Evolutionary conservation across 2,888 invertebrate species (phyloP).

Genomic region (Odontocolon sp.): DNA sequence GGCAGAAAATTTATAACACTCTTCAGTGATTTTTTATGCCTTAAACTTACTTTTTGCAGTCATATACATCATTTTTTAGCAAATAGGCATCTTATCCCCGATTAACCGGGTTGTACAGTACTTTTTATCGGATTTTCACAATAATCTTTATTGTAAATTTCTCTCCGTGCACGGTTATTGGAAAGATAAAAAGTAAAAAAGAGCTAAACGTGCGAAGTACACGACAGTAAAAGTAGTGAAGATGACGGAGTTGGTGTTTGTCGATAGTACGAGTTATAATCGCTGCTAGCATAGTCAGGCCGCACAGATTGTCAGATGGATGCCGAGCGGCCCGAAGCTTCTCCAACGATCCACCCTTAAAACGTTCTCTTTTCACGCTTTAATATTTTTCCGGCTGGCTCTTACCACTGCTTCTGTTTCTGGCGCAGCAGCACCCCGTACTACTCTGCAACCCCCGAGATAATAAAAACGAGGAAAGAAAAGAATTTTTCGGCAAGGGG

Average conservation of each 20-base stretch:
- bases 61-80: too few relatives aligned
- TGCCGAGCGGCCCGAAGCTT: slow-evolving; percentile 33
- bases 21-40: too few relatives aligned
- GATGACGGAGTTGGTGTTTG: too few relatives aligned
- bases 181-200: neutral
- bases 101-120: too few relatives aligned
- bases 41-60: too few relatives aligned
- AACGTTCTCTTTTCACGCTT: slow-evolving; percentile 55
- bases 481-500: slow-evolving; percentile 19
- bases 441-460: slow-evolving; percentile 34
- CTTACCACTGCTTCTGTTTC: slow-evolving; percentile 7
- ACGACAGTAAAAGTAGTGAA: neutral
- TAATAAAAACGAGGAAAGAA: slow-evolving; percentile 48
- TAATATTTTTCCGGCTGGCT: slow-evolving; percentile 56
- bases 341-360: slow-evolving; percentile 52
- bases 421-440: slow-evolving; percentile 11
- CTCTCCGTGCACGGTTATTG: neutral
- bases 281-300: slow-evolving; percentile 19
- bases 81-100: too few relatives aligned
- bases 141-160: neutral
- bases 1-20: too few relatives aligned
- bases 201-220: neutral
- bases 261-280: slow-evolving; percentile 33
- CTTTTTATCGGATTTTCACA: too few relatives aligned
- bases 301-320: slow-evolving; percentile 32